Conservation (phyloP, 2,113 vertebrate species). For the Phyllopteryx taeniolatus region DNA sequence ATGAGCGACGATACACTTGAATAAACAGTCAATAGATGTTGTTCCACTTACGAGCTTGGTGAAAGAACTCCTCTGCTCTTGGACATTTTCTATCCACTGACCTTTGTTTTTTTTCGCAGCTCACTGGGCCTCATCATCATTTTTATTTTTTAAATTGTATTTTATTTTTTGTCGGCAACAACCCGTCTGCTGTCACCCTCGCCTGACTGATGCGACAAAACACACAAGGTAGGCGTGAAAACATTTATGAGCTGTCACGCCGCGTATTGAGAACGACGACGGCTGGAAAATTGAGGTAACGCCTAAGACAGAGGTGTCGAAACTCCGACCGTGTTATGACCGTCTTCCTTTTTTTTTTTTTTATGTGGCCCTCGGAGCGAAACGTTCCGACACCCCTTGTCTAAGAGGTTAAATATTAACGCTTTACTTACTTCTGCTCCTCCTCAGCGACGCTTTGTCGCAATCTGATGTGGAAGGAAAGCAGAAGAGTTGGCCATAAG, state of each 20-base stretch:
- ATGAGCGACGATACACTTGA: conserved; percentile 80
- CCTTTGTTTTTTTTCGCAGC: conserved; percentile 44
- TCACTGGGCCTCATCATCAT: conserved; percentile 14
- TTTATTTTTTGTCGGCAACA: too few relatives aligned
- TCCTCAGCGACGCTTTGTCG: conserved; percentile 6
- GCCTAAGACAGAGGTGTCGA: too few relatives aligned
- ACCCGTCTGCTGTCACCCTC: not conserved
- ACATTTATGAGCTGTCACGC: too few relatives aligned
- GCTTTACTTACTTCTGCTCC: too few relatives aligned
- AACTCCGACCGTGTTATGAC: too few relatives aligned
- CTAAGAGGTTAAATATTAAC: too few relatives aligned
- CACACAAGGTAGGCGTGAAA: not conserved
- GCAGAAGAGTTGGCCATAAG: not conserved
- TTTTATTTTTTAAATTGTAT: too few relatives aligned
- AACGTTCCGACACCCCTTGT: too few relatives aligned
- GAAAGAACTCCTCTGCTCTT: conserved; percentile 63
- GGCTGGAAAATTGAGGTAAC: too few relatives aligned
- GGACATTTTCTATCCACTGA: conserved; percentile 40
- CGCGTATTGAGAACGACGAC: too few relatives aligned
- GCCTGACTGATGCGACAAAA: not conserved
- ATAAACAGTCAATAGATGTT: conserved; percentile 75
- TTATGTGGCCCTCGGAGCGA: too few relatives aligned
- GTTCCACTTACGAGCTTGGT: conserved; percentile 53
- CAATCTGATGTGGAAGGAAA: conserved; percentile 4
- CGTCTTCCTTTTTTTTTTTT: too few relatives aligned